Evolutionary conservation across 1,140 invertebrate species (phyloP), one percentile per base, ranked within the genome.

Genomic region (Phymastichus coffea): DNA sequence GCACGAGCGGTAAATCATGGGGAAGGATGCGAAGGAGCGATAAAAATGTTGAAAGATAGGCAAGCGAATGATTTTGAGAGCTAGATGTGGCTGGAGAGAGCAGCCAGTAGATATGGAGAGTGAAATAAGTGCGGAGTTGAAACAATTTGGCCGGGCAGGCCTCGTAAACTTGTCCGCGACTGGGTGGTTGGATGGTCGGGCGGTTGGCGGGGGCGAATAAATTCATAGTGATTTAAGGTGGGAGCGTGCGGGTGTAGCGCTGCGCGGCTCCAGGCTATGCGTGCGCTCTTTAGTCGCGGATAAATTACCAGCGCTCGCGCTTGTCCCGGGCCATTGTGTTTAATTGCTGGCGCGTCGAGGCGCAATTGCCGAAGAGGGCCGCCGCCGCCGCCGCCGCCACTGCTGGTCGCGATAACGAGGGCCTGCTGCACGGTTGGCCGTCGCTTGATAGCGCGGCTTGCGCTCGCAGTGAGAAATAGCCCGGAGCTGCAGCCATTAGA

Each of bases 221-320:
- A 57, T 57, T 38, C 43, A 37, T 47, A 38, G 44, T 48, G 44
- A 57, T 57, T 57, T 57, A 57, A 57, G 54, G 30, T 57, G 9
- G n/a, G n/a, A 48, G 26, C 28, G 40, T 12, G 14, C 28, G 7
- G 15, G 46, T n/a, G n/a, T n/a, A n/a, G n/a, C 26, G n/a, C 46
- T 25, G 57, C 33, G 55, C 55, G 33, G 53, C 37, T 33, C 33
- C n/a, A 38, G 30, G n/a, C n/a, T n/a, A n/a, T n/a, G n/a, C n/a
- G 28, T 23, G 47, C 47, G 49, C 64, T 63, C 58, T 69, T 63
- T 70, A 63, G 69, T 66, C 63, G 65, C 67, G 71, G 70, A 75
- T 75, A 74, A 75, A 77, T 76, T 76, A 75, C 73, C n/a, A 69
- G 72, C 70, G 73, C n/a, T 76, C 72, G 74, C n/a, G n/a, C n/a